These are phyloP conservation scores for Alsophila aescularia DNA, from an alignment of 2,888 invertebrate genomes.

Conservation along the genomic window DNA sequence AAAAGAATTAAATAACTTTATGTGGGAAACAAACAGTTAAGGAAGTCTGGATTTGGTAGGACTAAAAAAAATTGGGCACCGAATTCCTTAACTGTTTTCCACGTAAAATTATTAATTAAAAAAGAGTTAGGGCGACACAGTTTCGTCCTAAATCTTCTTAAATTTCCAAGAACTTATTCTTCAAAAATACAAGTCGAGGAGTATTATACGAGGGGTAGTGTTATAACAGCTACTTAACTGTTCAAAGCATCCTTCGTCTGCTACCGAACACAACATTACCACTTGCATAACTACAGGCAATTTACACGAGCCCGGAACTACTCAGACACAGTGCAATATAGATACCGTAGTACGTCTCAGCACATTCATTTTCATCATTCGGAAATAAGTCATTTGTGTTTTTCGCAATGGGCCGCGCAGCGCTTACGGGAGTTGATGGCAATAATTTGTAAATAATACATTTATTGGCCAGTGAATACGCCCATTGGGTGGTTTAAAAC, in stretches of 20 bases:
- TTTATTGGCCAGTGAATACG: too few relatives aligned
- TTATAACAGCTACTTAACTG: conserved; percentile 17
- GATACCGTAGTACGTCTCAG: not conserved
- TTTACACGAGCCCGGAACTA: conserved; percentile 26
- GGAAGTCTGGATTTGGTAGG: too few relatives aligned
- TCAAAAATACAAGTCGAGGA: not conserved
- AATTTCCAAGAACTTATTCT: not conserved
- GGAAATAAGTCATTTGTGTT: too few relatives aligned
- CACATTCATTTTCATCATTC: not conserved
- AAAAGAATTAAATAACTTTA: too few relatives aligned
- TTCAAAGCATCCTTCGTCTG: conserved; percentile 25
- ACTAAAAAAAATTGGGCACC: too few relatives aligned
- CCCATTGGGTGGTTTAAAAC: too few relatives aligned
- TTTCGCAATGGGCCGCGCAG: too few relatives aligned
- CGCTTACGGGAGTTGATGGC: too few relatives aligned
- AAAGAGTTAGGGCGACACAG: not conserved
- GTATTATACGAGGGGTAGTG: conserved; percentile 1
- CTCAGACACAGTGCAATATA: conserved; percentile 10
- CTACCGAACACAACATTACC: conserved; percentile 28
- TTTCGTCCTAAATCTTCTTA: not conserved
- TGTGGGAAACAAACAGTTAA: too few relatives aligned
- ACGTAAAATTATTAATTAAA: too few relatives aligned
- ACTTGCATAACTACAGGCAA: conserved; percentile 30
- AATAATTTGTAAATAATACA: too few relatives aligned
- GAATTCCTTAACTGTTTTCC: too few relatives aligned